Conservation (phyloP, 2,113 vertebrate genomes). For the Thalassoma bifasciatum region DNA sequence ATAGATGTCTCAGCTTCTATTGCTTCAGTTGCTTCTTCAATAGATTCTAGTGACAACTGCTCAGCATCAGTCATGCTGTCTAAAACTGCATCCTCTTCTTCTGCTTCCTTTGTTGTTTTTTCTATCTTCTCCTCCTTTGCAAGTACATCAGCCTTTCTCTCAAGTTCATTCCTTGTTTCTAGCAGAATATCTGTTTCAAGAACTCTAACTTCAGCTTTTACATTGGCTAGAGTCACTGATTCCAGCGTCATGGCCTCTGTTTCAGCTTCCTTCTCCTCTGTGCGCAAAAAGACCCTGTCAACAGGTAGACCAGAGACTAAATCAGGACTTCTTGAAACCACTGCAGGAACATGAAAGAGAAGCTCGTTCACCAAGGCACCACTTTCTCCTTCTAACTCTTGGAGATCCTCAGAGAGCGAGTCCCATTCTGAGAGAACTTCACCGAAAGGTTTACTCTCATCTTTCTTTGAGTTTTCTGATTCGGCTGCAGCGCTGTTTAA, state of each 20-base stretch:
- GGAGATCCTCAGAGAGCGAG: constrained; percentile 18
- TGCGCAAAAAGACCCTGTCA: not conserved
- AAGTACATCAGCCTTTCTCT: constrained; percentile 1
- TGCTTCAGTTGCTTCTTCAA: constrained; percentile 11
- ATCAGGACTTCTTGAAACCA: not conserved
- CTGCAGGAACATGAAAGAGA: not conserved
- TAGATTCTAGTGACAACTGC: not conserved
- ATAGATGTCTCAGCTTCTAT: constrained; percentile 7
- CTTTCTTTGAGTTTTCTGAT: not conserved
- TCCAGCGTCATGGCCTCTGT: constrained; percentile 20
- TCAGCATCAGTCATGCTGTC: constrained; percentile 12
- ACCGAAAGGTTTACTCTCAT: not conserved
- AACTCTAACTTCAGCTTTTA: not conserved
- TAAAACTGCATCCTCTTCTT: not conserved
- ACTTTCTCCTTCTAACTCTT: constrained; percentile 13
- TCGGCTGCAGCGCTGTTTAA: not conserved
- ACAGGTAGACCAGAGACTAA: not conserved
- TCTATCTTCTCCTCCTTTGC: constrained; percentile 8
- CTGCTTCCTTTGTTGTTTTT: fast-evolving
- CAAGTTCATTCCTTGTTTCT: not conserved
- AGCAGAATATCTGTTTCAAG: constrained; percentile 9
- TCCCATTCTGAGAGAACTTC: constrained; percentile 17
- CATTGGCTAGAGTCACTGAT: constrained; percentile 11
- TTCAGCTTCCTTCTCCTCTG: not conserved
- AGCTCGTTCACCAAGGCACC: not conserved